Base-by-base conservation (phyloP, 2,888 invertebrate genomes). In the Agrenia bidenticulata region DNA sequence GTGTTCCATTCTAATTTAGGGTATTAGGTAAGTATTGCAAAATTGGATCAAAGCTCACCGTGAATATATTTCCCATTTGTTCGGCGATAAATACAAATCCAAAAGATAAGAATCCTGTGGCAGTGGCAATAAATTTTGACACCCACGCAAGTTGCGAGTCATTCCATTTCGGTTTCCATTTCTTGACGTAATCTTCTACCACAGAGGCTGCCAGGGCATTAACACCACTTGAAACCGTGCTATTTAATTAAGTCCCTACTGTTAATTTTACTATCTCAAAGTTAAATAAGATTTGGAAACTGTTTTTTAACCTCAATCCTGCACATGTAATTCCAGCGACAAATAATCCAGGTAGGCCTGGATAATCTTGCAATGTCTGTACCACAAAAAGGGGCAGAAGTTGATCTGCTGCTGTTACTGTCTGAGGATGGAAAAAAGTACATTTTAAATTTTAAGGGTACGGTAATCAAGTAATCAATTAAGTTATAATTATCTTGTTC, bases 181-280 rank as follows among this genome's bases (percentile, higher is more conserved):
- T 67, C 64, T 68, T 70, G 0, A 94, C 84, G 63, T 95, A 84
- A 80, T 97, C 97, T 80, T 94, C 89, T 77, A 92, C 88, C 0
- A 92, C 89, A 26, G 94, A 90, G 1, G 96, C 95, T 0, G 96
- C 89, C 69, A 97, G 81, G 0, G 95, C 94, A 79, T 95, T 96
- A 64, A 97, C 81, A 0, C 95, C 95, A n/a, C 94, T 91, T 0
- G 95, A 96, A 7, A 97, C 93, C 7, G 96, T 96, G 76, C 96
- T 96, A 81, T 15, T 23, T 13, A 51, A 23, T 23, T 19, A 45
- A 45, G 15, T 11, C n/a, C n/a, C n/a, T n/a, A n/a, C n/a, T n/a
- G n/a, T n/a, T n/a, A n/a, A n/a, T 82, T 80, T 32, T 2, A 50
- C 45, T 50, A 17, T 17, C 9, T 26, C 21, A n/a, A n/a, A n/a